These are phyloP conservation scores for Delia radicum DNA, from an alignment of 1,140 invertebrate genomes.

Conservation along the genomic window DNA sequence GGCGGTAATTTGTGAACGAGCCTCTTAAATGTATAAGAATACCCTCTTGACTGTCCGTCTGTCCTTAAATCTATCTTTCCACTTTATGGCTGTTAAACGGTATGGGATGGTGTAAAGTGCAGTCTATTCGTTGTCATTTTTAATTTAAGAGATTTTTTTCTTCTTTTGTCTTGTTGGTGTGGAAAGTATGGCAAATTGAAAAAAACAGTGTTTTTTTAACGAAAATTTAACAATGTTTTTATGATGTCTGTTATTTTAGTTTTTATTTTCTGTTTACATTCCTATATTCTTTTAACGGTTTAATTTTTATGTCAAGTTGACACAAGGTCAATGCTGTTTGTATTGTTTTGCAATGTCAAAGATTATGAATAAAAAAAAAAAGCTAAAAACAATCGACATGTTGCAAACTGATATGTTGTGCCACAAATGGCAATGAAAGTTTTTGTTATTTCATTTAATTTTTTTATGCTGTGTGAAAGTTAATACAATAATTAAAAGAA, in stretches of 20 bases:
- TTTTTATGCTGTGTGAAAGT: neutral
- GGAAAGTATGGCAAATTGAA: constrained; percentile 11
- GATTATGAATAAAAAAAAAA: constrained; percentile 2
- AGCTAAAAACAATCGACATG: neutral
- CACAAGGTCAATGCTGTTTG: constrained; percentile 22
- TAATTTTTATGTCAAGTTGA: neutral
- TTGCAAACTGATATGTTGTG: neutral
- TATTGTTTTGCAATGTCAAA: constrained; percentile 17
- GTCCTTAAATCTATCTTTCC: neutral
- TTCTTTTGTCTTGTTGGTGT: neutral
- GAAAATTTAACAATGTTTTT: neutral
- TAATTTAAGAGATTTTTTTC: constrained; percentile 10
- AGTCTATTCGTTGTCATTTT: constrained; percentile 16
- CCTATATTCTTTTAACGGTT: neutral
- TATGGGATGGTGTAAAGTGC: constrained; percentile 12
- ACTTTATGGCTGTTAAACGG: neutral
- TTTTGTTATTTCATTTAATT: neutral
- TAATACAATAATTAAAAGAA: neutral
- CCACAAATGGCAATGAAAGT: neutral
- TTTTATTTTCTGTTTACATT: neutral
- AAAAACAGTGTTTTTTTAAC: neutral
- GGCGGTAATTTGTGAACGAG: constrained; percentile 17
- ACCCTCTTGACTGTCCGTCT: neutral
- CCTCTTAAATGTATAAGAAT: neutral
- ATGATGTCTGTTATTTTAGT: neutral